Conservation (phyloP, 2,888 invertebrate genomes). For the Cerastis leucographa region DNA sequence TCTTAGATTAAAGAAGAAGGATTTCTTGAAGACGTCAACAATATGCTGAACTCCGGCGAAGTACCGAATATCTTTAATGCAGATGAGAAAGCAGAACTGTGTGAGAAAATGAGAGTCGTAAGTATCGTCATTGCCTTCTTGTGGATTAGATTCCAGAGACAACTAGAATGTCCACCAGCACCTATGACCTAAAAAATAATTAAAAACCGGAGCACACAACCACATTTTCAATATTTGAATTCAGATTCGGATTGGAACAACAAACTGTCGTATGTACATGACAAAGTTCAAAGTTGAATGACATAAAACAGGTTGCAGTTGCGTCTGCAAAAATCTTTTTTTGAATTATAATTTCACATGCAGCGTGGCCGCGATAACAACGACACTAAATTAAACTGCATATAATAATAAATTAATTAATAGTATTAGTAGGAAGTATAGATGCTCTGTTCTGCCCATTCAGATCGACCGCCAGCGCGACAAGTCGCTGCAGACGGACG, state of each 20-base stretch:
- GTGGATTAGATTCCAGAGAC: neutral
- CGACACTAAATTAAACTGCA: too few relatives aligned
- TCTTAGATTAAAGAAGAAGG: conserved; percentile 96
- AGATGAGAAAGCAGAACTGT: conserved; percentile 97
- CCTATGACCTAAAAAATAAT: too few relatives aligned
- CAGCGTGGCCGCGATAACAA: too few relatives aligned
- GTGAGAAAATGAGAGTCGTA: conserved; percentile 96
- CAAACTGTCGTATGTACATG: too few relatives aligned
- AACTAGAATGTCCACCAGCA: neutral
- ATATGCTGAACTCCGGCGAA: conserved; percentile 97
- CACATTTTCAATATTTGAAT: too few relatives aligned
- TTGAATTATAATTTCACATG: too few relatives aligned
- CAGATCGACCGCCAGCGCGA: conserved; percentile 96
- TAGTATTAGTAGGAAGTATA: neutral
- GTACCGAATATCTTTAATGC: conserved; percentile 96
- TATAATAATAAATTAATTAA: too few relatives aligned
- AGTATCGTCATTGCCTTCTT: conserved; percentile 61
- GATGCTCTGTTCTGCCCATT: neutral
- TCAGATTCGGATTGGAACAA: too few relatives aligned
- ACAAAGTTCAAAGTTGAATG: too few relatives aligned
- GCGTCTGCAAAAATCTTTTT: too few relatives aligned
- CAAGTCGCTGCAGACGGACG: conserved; percentile 97
- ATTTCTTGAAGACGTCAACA: conserved; percentile 98
- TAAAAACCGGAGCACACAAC: too few relatives aligned
- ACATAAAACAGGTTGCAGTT: too few relatives aligned